Evolutionary conservation across 1,140 invertebrate genomes (phyloP).

Genomic region (Thaumatotibia leucotreta): DNA sequence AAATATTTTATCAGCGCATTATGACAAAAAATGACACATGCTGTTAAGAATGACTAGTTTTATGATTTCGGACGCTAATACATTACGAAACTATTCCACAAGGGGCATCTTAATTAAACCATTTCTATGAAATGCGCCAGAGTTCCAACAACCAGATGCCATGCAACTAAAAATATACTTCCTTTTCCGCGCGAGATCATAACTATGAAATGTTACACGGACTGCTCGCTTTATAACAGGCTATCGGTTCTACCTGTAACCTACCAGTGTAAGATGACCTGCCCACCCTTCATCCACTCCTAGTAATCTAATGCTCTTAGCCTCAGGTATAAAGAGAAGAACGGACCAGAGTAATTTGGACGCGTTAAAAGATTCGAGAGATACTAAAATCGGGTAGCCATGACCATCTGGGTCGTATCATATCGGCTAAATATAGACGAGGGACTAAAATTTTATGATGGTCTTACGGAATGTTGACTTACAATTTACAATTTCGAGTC

Average conservation of each 20-base stretch:
- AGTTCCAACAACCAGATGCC: conserved; percentile 61
- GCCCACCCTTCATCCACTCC: conserved; percentile 32
- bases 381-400: conserved; percentile 67
- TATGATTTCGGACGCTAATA: background rate
- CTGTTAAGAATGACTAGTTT: background rate
- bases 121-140: conserved; percentile 61
- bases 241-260: conserved; percentile 59
- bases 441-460: conserved; percentile 62
- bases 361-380: conserved; percentile 61
- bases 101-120: conserved; percentile 65
- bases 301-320: conserved; percentile 33
- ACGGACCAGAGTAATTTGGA: conserved; percentile 46
- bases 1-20: conserved; percentile 9
- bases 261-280: conserved; percentile 44
- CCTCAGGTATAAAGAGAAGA: conserved; percentile 42
- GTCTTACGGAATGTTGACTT: conserved; percentile 40
- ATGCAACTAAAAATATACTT: conserved; percentile 69
- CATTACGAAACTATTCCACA: conserved; percentile 23
- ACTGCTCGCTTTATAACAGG: conserved; percentile 59
- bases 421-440: conserved; percentile 67
- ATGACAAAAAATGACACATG: background rate
- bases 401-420: conserved; percentile 71
- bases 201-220: conserved; percentile 68
- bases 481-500: conserved; percentile 14
- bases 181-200: conserved; percentile 68